phyloP scores from a whole-genome alignment of 2,888 invertebrate genomes.

The Agrochola litura region DNA sequence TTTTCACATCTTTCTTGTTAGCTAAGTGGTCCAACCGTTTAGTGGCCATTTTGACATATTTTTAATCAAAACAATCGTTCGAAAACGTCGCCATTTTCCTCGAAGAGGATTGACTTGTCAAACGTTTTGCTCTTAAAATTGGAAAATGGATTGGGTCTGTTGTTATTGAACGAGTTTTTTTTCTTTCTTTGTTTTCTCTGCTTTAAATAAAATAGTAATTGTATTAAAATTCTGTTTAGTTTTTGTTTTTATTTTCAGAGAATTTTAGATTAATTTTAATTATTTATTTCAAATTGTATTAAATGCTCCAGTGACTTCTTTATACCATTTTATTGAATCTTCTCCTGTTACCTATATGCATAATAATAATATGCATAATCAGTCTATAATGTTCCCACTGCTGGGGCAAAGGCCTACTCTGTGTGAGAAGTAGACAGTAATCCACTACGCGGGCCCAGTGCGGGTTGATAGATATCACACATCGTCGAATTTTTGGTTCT shows the following conservation, averaged over 20 bases:
- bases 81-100: slow-evolving; percentile 16
- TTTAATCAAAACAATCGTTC: slow-evolving; percentile 58
- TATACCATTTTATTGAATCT: neutral
- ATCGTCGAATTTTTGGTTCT: too few relatives aligned
- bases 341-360: neutral
- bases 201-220: neutral
- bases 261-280: neutral
- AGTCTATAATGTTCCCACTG: too few relatives aligned
- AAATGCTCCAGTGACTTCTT: neutral
- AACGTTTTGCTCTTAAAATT: slow-evolving; percentile 28
- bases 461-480: too few relatives aligned
- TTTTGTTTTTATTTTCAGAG: neutral
- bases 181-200: neutral
- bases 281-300: neutral
- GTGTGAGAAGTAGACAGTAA: too few relatives aligned
- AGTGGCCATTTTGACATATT: slow-evolving; percentile 39
- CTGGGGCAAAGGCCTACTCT: too few relatives aligned
- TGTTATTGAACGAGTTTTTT: slow-evolving; percentile 5
- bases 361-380: too few relatives aligned
- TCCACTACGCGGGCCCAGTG: too few relatives aligned
- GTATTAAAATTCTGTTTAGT: neutral
- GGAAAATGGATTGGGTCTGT: slow-evolving; percentile 16
- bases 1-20: slow-evolving; percentile 38
- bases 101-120: slow-evolving; percentile 25
- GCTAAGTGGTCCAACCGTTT: slow-evolving; percentile 44